Percentiles rank a stretch among this genome's conserved stretches.
Evolutionary conservation across 2,113 vertebrate genomes (phyloP).

Genomic region (Platysteira castanea): DNA sequence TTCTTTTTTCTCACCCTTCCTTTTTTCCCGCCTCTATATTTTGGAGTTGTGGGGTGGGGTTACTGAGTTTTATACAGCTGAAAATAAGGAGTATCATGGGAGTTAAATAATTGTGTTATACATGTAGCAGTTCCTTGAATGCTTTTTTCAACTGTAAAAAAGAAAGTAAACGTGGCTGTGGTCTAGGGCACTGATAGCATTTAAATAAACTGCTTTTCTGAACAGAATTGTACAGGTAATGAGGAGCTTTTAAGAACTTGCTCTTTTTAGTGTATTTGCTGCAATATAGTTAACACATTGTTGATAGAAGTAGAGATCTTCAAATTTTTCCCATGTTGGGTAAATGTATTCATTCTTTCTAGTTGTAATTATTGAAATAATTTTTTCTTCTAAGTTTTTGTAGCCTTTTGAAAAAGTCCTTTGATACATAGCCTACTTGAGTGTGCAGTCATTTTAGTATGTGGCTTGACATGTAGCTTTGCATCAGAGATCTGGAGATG

Average conservation of each 20-base stretch:
- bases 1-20: rapidly evolving
- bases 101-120: not conserved
- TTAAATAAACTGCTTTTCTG: not conserved
- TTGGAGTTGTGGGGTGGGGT: not conserved
- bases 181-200: not conserved
- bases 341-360: not conserved
- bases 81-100: not conserved
- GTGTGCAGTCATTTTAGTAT: not conserved
- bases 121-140: not conserved
- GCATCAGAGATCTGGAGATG: not conserved
- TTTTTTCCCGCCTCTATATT: not conserved
- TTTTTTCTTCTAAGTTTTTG: not conserved
- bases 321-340: not conserved
- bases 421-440: not conserved
- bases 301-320: not conserved
- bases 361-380: not conserved
- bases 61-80: not conserved
- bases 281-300: not conserved
- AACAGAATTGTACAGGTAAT: not conserved
- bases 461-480: not conserved
- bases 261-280: not conserved
- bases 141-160: not conserved
- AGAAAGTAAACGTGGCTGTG: not conserved
- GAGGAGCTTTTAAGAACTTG: not conserved
- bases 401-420: not conserved